Percentiles rank a stretch among this genome's conserved stretches.
phyloP scores from a whole-genome alignment of 2,797 vertebrate genomes.

The Dipus sagitta region DNA sequence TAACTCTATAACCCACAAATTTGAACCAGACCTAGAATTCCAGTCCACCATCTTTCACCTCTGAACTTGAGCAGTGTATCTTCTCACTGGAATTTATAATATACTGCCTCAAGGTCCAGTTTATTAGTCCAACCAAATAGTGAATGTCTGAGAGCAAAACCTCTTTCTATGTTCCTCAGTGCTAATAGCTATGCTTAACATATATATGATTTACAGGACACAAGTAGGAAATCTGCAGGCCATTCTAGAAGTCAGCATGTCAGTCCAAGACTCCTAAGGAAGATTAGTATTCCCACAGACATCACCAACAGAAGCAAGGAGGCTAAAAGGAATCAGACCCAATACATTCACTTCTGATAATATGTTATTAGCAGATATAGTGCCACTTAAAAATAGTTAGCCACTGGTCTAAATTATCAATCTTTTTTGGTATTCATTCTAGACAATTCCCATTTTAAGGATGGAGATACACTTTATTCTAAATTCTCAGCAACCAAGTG shows the following conservation, averaged over 20 bases:
- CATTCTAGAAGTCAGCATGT: background rate
- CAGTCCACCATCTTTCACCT: background rate
- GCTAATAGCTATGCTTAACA: background rate
- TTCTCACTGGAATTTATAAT: background rate
- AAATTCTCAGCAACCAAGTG: background rate
- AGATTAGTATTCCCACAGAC: background rate
- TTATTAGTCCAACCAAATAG: background rate
- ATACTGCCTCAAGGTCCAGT: background rate
- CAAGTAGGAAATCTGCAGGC: background rate
- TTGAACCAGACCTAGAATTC: conserved; percentile 11
- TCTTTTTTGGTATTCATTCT: conserved; percentile 22
- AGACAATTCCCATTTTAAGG: conserved; percentile 29
- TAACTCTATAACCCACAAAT: background rate
- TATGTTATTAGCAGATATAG: background rate
- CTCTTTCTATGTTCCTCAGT: background rate
- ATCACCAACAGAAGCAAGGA: background rate
- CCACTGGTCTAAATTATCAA: background rate
- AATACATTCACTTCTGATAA: background rate
- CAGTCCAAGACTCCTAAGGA: background rate
- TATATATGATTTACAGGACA: background rate
- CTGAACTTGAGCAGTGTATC: background rate
- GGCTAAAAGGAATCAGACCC: background rate
- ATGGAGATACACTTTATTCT: background rate
- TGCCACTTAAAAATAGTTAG: background rate
- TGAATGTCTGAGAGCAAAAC: conserved; percentile 8